Conservation (phyloP, 2,888 invertebrate genomes). For the Dascillus cervinus region DNA sequence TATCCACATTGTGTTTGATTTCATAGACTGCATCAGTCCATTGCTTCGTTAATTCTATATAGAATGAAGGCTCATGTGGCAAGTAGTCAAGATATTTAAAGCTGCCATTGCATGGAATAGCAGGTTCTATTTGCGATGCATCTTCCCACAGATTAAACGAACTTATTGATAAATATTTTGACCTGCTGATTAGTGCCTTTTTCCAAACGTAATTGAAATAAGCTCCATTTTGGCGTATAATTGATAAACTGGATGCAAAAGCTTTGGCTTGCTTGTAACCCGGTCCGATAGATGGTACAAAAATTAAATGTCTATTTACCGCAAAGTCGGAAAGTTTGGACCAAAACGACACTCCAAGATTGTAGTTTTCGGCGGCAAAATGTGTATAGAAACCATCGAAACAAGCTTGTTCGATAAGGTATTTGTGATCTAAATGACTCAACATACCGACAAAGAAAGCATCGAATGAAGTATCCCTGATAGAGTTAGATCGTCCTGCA, state of each 20-base stretch:
- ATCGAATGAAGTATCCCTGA: conserved; percentile 46
- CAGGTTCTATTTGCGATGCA: conserved; percentile 64
- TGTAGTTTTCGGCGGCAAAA: conserved; percentile 50
- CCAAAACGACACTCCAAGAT: conserved; percentile 49
- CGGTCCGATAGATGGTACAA: conserved; percentile 59
- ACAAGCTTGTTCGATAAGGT: conserved; percentile 41
- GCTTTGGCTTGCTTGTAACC: conserved; percentile 58
- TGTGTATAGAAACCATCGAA: conserved; percentile 53
- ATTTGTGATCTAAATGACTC: conserved; percentile 44
- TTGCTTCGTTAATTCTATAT: conserved; percentile 1
- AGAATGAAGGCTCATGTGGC: neutral
- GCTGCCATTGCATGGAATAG: conserved; percentile 29
- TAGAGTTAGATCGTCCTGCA: conserved; percentile 31
- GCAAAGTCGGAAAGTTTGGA: conserved; percentile 43
- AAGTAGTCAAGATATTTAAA: neutral
- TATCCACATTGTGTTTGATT: no score
- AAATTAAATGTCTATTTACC: conserved; percentile 48
- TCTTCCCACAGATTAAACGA: conserved; percentile 67
- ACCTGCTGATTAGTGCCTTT: conserved; percentile 48
- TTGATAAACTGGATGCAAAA: conserved; percentile 22
- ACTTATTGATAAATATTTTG: conserved; percentile 53
- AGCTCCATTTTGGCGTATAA: conserved; percentile 36
- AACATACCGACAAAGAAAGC: conserved; percentile 48
- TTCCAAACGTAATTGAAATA: conserved; percentile 56
- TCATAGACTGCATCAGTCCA: no score